Conservation (phyloP, 1,140 invertebrate genomes). For the Drosophila albomicans region DNA sequence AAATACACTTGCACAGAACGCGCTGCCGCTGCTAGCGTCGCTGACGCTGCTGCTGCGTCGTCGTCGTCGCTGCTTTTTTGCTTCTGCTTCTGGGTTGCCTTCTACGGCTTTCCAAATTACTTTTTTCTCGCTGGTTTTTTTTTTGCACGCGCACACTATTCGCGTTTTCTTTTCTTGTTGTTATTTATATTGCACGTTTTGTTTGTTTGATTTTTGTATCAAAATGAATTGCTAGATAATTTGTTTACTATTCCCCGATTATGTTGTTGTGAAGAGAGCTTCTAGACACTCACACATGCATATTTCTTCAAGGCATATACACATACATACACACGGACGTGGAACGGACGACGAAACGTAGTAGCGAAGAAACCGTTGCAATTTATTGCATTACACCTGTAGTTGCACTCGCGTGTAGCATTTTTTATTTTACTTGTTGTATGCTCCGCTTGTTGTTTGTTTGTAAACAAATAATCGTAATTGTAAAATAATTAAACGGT, state of each 20-base stretch:
- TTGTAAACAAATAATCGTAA: constrained; percentile 59
- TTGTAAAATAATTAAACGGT: constrained; percentile 53
- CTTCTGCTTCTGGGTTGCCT: constrained; percentile 56
- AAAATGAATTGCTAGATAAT: constrained; percentile 38
- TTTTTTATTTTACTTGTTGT: constrained; percentile 6
- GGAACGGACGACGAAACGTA: constrained; percentile 1
- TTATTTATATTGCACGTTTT: constrained; percentile 50
- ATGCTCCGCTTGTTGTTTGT: constrained; percentile 33
- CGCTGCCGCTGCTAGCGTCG: constrained; percentile 54
- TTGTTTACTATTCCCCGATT: constrained; percentile 40
- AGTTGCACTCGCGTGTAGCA: constrained; percentile 34
- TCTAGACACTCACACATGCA: constrained; percentile 32
- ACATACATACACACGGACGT: constrained; percentile 20
- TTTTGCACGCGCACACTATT: constrained; percentile 32
- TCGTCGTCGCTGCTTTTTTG: constrained; percentile 40
- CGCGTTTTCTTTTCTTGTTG: constrained; percentile 23
- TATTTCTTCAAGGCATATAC: constrained; percentile 38
- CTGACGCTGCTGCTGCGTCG: constrained; percentile 33
- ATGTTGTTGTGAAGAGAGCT: constrained; percentile 14
- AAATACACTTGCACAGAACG: constrained; percentile 69
- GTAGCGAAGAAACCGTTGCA: constrained; percentile 34
- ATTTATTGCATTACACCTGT: constrained; percentile 48
- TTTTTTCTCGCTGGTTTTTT: constrained; percentile 38
- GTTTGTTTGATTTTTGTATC: constrained; percentile 30
- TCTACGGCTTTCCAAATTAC: constrained; percentile 56